Base-by-base conservation (phyloP, 2,797 vertebrate genomes). In the Anguilla obscura region DNA sequence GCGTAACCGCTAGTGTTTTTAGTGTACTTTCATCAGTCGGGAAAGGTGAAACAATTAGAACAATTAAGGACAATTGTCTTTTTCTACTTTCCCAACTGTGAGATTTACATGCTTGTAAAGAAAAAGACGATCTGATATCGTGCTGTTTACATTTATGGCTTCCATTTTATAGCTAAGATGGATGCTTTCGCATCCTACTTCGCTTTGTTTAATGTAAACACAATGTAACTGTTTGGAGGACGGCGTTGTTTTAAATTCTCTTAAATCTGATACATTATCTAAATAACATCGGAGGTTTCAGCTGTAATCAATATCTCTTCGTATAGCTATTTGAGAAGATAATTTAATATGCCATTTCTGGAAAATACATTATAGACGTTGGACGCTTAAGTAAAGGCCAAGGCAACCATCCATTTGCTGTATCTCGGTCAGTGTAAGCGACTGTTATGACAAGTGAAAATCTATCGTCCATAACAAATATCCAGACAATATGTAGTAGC, bases 91-190 rank as follows among this genome's bases (percentile, higher is more conserved):
- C 5, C 63, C 63, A 69, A 69, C 27, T 76, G 71, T 12, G 36
- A 33, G 12, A 76, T 76, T 14, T 12, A 36, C 30, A 76, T 76
- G 71, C 36, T 21, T 76, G 71, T 36, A 76, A 76, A 36, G 84
- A 66, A 33, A 87, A 52, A 74, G 89, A 88, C 90, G 87, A 87
- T 88, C 85, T 86, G 85, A 85, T 89, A 89, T 89, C 84, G 36
- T 87, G 86, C 74, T 86, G 93, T 91, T 92, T 94, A 69, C n/a
- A 36, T 84, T 92, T 76, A 92, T 90, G 93, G 93, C 94, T 95
- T 96, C 95, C 95, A 96, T 96, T 96, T 96, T 96, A 94, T 93
- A 94, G 94, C 94, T 95, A 96, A 96, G 93, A 96, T 87, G 85
- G 85, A 60, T 27, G 56, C 12, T 85, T 60, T 82, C 71, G 71